These are phyloP conservation scores for Druceiella hillmani DNA, from an alignment of 2,888 invertebrate species.

Conservation along the genomic window DNA sequence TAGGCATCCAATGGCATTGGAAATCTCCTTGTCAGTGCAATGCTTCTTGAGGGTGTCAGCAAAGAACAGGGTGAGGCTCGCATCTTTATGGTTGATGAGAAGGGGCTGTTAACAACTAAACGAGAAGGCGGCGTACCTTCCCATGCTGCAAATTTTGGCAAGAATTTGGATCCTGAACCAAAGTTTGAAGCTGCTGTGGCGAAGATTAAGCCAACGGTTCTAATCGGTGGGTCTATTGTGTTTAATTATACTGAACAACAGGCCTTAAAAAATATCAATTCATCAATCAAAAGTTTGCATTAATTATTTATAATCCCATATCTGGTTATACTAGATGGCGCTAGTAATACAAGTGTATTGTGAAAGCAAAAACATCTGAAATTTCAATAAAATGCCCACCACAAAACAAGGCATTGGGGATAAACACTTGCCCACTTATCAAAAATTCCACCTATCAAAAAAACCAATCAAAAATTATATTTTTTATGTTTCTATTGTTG, in stretches of 20 bases:
- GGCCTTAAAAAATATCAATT: too few relatives aligned
- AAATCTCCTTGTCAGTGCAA: slow-evolving; percentile 80
- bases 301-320: neutral
- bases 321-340: slow-evolving; percentile 3
- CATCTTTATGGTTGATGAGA: slow-evolving; percentile 94
- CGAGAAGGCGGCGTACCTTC: slow-evolving; percentile 62
- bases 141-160: slow-evolving; percentile 68
- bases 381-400: too few relatives aligned
- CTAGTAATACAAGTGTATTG: too few relatives aligned
- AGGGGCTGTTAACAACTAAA: slow-evolving; percentile 76
- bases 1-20: slow-evolving; percentile 93
- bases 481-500: too few relatives aligned
- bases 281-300: neutral
- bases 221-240: slow-evolving; percentile 65
- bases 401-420: too few relatives aligned
- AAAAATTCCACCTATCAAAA: too few relatives aligned
- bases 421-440: too few relatives aligned
- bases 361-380: too few relatives aligned
- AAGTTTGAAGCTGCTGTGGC: slow-evolving; percentile 75
- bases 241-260: too few relatives aligned
- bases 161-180: slow-evolving; percentile 72
- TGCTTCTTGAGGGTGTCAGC: slow-evolving; percentile 65
- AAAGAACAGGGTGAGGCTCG: slow-evolving; percentile 72
- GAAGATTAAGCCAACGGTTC: slow-evolving; percentile 77
- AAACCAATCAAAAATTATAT: too few relatives aligned